Conservation (phyloP, 1,140 invertebrate species). For the Drosophila pruinosa region DNA sequence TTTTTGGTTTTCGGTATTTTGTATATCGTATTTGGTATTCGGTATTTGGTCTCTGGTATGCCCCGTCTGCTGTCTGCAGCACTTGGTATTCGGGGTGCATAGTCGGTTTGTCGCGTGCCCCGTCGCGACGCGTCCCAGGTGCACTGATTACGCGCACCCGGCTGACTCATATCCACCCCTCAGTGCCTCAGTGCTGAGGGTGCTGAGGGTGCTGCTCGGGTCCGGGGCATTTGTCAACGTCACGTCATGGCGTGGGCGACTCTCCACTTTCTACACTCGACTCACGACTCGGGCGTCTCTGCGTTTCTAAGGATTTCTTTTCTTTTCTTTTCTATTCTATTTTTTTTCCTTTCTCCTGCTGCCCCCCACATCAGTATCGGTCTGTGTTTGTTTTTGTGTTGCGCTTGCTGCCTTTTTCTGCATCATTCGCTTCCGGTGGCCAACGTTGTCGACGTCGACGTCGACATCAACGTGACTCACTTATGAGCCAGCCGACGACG, state of each 20-base stretch:
- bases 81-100: conserved; percentile 27
- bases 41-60: too few species aligned
- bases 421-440: conserved; percentile 74
- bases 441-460: neutral
- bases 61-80: neutral
- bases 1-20: neutral
- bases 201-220: too few species aligned
- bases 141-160: conserved; percentile 66
- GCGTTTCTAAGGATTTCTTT: conserved; percentile 56
- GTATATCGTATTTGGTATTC: conserved; percentile 11
- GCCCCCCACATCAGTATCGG: neutral
- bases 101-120: conserved; percentile 61
- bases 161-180: conserved; percentile 61
- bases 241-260: conserved; percentile 46
- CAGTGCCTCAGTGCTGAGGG: too few species aligned
- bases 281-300: conserved; percentile 9
- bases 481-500: conserved; percentile 17
- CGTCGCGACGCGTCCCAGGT: conserved; percentile 49
- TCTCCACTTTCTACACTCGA: conserved; percentile 34
- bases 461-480: conserved; percentile 68
- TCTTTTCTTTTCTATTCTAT: conserved; percentile 37
- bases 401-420: conserved; percentile 59
- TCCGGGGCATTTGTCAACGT: conserved; percentile 72
- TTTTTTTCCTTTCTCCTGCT: neutral
- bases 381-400: conserved; percentile 11